Percentiles rank a stretch among this genome's conserved stretches.
phyloP scores from a whole-genome alignment of 2,797 vertebrate species.

The Chelon labrosus region DNA sequence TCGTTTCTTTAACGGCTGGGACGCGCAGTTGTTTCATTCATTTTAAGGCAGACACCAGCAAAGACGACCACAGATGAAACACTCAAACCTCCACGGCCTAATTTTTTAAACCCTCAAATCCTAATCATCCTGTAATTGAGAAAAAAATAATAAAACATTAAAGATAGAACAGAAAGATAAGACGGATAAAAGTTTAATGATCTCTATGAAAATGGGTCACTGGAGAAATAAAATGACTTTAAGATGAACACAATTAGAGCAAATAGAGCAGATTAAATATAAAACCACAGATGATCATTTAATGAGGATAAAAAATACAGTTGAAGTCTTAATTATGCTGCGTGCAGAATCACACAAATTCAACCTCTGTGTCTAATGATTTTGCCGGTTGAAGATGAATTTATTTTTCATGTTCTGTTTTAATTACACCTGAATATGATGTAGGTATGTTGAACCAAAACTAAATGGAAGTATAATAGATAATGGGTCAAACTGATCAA shows the following conservation, averaged over 20 bases:
- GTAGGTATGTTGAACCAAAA: too few species aligned
- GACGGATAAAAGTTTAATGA: constrained; percentile 70
- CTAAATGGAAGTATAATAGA: too few species aligned
- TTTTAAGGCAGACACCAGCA: constrained; percentile 5
- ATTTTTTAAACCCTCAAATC: neutral
- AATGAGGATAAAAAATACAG: constrained; percentile 50
- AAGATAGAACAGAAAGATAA: constrained; percentile 43
- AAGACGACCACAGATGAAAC: neutral
- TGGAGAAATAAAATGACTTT: constrained; percentile 48
- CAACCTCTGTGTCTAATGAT: neutral
- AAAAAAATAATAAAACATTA: constrained; percentile 37
- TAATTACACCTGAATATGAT: neutral
- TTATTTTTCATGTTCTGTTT: constrained; percentile 4
- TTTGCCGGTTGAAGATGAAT: constrained; percentile 4
- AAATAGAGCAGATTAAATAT: constrained; percentile 51
- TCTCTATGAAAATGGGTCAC: constrained; percentile 55
- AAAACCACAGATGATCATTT: constrained; percentile 40
- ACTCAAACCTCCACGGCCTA: neutral
- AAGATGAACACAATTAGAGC: constrained; percentile 58
- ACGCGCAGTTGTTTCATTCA: neutral
- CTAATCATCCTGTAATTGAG: constrained; percentile 18
- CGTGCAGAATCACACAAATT: neutral
- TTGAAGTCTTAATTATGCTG: constrained; percentile 40
- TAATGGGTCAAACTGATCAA: too few species aligned
- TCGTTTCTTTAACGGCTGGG: constrained; percentile 20